These are phyloP conservation scores for Oscheius sp. DNA, from an alignment of 2,888 invertebrate genomes.

Conservation along the genomic window DNA sequence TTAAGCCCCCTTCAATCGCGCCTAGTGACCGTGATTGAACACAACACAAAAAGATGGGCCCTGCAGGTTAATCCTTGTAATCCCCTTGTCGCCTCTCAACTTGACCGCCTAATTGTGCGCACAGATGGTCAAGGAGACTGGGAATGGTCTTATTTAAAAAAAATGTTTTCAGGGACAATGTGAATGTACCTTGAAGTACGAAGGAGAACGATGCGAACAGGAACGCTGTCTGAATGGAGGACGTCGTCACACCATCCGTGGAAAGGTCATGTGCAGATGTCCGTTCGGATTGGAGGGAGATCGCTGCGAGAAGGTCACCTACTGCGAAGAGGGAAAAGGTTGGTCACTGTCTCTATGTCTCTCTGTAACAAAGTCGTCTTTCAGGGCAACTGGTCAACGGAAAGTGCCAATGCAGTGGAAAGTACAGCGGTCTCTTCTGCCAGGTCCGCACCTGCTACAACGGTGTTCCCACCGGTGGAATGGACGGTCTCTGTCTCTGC, in stretches of 20 bases:
- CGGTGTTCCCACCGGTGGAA: constrained; percentile 56
- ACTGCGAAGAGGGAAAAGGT: constrained; percentile 59
- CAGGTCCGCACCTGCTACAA: constrained; percentile 59
- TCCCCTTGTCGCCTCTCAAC: constrained; percentile 38
- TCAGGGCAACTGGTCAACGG: constrained; percentile 56
- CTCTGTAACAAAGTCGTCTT: neutral
- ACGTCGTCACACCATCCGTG: constrained; percentile 45
- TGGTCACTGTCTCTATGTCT: neutral
- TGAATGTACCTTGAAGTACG: constrained; percentile 56
- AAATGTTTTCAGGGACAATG: constrained; percentile 54
- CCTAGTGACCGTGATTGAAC: constrained; percentile 21
- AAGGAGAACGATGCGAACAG: constrained; percentile 52
- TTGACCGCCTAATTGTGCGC: constrained; percentile 36
- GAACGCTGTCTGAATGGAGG: constrained; percentile 60
- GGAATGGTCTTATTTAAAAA: neutral
- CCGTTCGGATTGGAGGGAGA: constrained; percentile 59
- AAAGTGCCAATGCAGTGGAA: constrained; percentile 56
- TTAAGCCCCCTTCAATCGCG: neutral
- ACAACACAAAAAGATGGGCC: constrained; percentile 4
- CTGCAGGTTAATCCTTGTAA: constrained; percentile 35
- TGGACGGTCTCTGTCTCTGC: constrained; percentile 60
- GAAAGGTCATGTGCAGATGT: constrained; percentile 56
- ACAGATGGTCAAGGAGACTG: constrained; percentile 32
- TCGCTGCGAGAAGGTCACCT: constrained; percentile 57
- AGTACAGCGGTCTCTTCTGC: constrained; percentile 58